Conservation (phyloP, 2,888 invertebrate genomes). For the Leptothorax acervorum region DNA sequence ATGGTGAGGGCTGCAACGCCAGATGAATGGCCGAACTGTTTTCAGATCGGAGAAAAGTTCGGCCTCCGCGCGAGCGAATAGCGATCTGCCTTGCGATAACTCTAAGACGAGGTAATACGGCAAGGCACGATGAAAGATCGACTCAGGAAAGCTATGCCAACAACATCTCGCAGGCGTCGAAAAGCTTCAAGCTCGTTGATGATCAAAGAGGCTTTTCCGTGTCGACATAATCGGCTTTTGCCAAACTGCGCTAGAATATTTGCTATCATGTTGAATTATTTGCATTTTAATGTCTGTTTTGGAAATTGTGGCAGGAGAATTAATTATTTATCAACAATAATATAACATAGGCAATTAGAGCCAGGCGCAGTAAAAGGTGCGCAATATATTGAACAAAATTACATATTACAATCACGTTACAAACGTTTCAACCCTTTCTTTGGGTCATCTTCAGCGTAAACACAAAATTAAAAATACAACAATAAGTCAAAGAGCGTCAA, state of each 20-base stretch:
- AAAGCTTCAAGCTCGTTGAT: conserved; percentile 12
- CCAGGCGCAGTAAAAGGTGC: too few relatives aligned
- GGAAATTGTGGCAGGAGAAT: neutral
- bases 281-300: neutral
- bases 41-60: conserved; percentile 45
- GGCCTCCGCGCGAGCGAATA: conserved; percentile 34
- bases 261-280: neutral
- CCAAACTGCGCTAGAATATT: neutral
- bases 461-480: too few relatives aligned
- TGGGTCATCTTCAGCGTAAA: too few relatives aligned
- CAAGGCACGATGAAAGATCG: conserved; percentile 41
- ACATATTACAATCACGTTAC: too few relatives aligned
- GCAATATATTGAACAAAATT: too few relatives aligned
- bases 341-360: too few relatives aligned
- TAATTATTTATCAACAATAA: too few relatives aligned
- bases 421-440: too few relatives aligned
- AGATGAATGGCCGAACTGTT: conserved; percentile 68
- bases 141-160: neutral
- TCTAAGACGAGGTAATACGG: conserved; percentile 49
- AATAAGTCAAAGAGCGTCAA: too few relatives aligned
- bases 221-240: conserved; percentile 8
- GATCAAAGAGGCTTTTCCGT: neutral
- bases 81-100: conserved; percentile 52
- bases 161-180: conserved; percentile 15
- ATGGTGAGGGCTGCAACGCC: conserved; percentile 3